Evolutionary conservation across 2,113 vertebrate species (phyloP).

Genomic region (Anas platyrhynchos): DNA sequence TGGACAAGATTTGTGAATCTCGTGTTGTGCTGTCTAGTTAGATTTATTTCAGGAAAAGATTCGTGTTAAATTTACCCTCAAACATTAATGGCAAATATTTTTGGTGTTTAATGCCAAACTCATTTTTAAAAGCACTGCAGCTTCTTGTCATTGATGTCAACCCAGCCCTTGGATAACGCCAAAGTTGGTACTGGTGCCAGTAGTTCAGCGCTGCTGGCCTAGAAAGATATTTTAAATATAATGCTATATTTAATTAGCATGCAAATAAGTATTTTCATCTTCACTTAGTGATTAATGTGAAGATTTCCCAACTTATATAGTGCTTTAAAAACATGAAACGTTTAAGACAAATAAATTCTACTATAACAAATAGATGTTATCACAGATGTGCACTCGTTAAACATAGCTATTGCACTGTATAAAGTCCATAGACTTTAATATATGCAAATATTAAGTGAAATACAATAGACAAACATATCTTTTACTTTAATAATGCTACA

Average conservation of each 20-base stretch:
- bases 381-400: background rate
- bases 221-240: background rate
- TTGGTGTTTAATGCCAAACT: constrained; percentile 5
- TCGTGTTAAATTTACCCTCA: background rate
- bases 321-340: background rate
- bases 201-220: background rate
- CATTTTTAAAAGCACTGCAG: background rate
- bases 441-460: background rate
- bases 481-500: background rate
- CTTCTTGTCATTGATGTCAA: background rate
- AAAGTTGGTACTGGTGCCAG: background rate
- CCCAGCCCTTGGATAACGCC: background rate
- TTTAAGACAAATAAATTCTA: background rate
- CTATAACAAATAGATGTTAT: background rate
- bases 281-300: background rate
- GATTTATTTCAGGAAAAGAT: constrained; percentile 17
- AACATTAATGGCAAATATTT: constrained; percentile 10
- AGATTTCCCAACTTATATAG: background rate
- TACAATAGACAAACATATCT: background rate
- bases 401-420: background rate
- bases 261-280: constrained; percentile 7
- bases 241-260: background rate
- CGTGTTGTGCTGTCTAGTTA: background rate
- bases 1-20: background rate
- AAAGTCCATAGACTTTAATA: background rate